Evolutionary conservation across 2,113 vertebrate genomes (phyloP).

Genomic region (Petrocephalus zakoni): DNA sequence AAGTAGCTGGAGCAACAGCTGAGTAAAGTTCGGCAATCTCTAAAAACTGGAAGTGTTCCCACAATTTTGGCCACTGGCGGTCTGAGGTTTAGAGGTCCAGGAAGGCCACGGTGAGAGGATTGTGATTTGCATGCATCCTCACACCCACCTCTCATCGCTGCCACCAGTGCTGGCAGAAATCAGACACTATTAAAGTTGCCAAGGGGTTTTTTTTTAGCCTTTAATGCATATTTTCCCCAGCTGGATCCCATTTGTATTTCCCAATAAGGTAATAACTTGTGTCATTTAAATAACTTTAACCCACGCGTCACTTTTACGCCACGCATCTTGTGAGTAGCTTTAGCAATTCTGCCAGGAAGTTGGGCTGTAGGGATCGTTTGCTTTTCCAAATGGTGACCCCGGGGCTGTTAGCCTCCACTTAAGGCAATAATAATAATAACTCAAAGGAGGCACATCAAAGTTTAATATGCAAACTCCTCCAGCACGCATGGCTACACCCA

Average conservation of each 20-base stretch:
- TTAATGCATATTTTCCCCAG: slow-evolving; percentile 65
- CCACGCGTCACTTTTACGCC: not conserved
- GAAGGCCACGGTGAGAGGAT: slow-evolving; percentile 47
- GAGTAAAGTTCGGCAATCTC: too few relatives aligned
- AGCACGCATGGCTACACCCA: not conserved
- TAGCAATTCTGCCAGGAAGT: not conserved
- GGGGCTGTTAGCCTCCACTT: not conserved
- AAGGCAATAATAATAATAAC: not conserved
- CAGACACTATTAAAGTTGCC: slow-evolving; percentile 53
- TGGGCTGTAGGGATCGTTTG: not conserved
- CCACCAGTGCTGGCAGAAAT: slow-evolving; percentile 45
- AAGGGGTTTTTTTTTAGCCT: slow-evolving; percentile 45
- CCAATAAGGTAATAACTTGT: slow-evolving; percentile 52
- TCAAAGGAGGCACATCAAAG: not conserved
- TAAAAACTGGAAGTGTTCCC: too few relatives aligned
- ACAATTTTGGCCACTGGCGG: too few relatives aligned
- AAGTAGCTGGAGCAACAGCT: too few relatives aligned
- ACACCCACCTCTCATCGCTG: slow-evolving; percentile 28
- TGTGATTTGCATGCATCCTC: slow-evolving; percentile 57
- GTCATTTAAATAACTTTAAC: slow-evolving; percentile 45
- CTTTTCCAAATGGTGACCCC: not conserved
- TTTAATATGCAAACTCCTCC: not conserved
- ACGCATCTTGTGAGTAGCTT: not conserved
- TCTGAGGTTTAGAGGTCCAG: slow-evolving; percentile 14
- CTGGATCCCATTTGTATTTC: slow-evolving; percentile 49